phyloP scores from a whole-genome alignment of 30 jellyfish, hydroid and myxozoan species.

The Cassiopea xamachana region DNA sequence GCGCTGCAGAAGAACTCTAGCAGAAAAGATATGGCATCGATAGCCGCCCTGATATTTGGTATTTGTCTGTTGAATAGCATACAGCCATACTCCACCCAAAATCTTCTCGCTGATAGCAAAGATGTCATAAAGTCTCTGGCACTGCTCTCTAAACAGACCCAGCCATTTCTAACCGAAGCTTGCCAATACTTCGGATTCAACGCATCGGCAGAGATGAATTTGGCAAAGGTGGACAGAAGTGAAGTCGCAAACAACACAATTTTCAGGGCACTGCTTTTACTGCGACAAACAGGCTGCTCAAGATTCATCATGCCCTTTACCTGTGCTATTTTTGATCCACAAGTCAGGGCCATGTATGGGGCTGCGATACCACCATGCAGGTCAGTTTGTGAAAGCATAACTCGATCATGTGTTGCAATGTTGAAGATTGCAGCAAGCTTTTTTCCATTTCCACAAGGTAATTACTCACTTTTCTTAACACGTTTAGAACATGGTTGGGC shows the following conservation, averaged over 20 bases:
- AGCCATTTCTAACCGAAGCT: background rate
- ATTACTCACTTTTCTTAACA: background rate
- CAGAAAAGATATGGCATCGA: too few relatives aligned
- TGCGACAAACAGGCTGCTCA: background rate
- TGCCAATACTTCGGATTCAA: background rate
- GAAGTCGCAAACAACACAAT: background rate
- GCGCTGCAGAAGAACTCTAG: too few relatives aligned
- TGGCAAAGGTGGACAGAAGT: background rate
- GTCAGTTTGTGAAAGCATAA: background rate
- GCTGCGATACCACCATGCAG: slow-evolving; percentile 14
- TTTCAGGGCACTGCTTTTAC: background rate
- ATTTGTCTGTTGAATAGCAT: too few relatives aligned
- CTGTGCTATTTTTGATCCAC: background rate
- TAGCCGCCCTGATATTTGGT: too few relatives aligned
- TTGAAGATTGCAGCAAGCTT: background rate
- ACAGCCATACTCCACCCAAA: too few relatives aligned
- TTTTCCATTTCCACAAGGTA: background rate
- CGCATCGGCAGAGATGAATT: background rate
- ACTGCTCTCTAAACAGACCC: background rate
- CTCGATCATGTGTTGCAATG: background rate
- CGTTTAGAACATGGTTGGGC: too few relatives aligned
- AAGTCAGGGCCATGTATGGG: background rate
- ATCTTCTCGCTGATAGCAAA: too few relatives aligned
- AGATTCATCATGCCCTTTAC: background rate
- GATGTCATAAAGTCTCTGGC: background rate